Conservation (phyloP, 2,888 invertebrate species). For the Xanthia icteritia region DNA sequence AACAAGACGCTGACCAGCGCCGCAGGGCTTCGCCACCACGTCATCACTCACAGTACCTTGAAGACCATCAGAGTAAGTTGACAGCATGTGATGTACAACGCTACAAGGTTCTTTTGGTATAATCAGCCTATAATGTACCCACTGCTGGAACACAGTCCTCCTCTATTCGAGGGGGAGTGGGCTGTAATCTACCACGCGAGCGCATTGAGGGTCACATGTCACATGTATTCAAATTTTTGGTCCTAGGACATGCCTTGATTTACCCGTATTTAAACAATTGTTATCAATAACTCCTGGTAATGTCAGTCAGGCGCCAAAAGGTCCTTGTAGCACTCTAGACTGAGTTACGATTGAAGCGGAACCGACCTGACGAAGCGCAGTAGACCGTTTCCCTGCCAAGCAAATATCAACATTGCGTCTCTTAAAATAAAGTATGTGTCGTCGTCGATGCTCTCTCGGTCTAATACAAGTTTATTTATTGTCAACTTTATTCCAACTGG, state of each 20-base stretch:
- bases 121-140: too few species aligned
- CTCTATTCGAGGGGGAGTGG: too few species aligned
- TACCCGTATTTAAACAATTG: too few species aligned
- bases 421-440: neutral
- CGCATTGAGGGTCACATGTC: too few species aligned
- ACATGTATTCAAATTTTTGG: too few species aligned
- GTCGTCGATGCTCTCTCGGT: too few species aligned
- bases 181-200: too few species aligned
- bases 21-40: constrained; percentile 84
- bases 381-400: too few species aligned
- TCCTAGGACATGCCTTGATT: too few species aligned
- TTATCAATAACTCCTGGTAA: neutral
- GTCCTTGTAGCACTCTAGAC: neutral
- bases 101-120: neutral
- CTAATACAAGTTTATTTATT: neutral
- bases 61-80: constrained; percentile 82
- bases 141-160: too few species aligned
- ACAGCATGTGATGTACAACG: neutral
- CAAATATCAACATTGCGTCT: neutral
- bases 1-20: constrained; percentile 80
- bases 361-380: too few species aligned
- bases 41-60: constrained; percentile 85
- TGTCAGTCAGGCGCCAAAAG: neutral
- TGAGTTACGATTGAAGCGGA: neutral
- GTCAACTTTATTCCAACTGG: neutral